A percentile compares a stretch with the other conserved stretches of the same genome.
These are phyloP conservation scores for Chrysogorgia sp. DNA, from an alignment of 92 coral and sea anemone species.

Conservation along the genomic window DNA sequence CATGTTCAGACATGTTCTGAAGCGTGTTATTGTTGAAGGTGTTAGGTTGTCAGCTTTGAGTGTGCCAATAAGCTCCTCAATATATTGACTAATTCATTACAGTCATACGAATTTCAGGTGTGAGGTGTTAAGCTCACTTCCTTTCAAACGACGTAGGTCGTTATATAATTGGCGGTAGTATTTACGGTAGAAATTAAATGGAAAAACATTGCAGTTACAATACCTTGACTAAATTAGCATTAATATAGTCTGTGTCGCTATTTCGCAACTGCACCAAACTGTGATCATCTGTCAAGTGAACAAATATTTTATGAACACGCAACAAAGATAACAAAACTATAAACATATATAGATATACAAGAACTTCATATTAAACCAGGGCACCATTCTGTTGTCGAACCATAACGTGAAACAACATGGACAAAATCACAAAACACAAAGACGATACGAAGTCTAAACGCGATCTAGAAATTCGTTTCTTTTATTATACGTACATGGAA, in stretches of 20 bases:
- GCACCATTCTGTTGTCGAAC: not conserved
- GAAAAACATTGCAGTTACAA: not conserved
- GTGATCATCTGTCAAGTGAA: conserved; percentile 79
- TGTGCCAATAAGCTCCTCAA: no score
- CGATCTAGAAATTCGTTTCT: not conserved
- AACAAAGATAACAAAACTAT: not conserved
- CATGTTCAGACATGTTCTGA: no score
- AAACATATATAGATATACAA: not conserved
- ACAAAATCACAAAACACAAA: not conserved
- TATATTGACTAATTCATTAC: no score
- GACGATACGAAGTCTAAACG: not conserved
- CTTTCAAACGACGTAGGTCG: no score
- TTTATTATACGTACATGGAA: conserved; percentile 83
- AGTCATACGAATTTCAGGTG: no score
- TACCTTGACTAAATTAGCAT: conserved; percentile 96
- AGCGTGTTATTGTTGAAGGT: no score
- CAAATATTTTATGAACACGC: conserved; percentile 6
- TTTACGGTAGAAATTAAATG: not conserved
- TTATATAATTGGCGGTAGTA: no score
- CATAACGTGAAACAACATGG: not conserved
- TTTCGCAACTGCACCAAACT: conserved; percentile 83
- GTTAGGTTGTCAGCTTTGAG: no score
- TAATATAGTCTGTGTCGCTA: conserved; percentile 84
- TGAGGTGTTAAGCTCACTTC: no score
- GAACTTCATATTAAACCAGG: not conserved